Base-by-base conservation (phyloP, 2,888 invertebrate genomes). In the Bellardia pandia region DNA sequence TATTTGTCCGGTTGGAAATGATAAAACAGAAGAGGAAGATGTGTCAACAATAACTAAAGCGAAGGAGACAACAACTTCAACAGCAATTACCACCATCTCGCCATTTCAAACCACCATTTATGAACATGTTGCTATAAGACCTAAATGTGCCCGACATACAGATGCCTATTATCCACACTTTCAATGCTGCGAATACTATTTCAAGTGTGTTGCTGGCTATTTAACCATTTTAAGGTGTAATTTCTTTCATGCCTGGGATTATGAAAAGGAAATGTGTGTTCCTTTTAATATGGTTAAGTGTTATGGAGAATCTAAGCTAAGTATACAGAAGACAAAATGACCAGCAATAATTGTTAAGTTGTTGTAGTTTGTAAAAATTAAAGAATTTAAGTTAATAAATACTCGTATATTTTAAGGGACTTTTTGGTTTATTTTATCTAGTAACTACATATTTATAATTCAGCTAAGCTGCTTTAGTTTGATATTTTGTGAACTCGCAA, bases 141-240 rank as follows among this genome's bases (percentile, higher is more conserved):
- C 88, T 13, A 48, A 62, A 4, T 89, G 88, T 53, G 37, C 62
- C 40, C 74, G 74, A 9, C 9, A 75, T 0, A 11, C 8, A 1
- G 89, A 90, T 82, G 89, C 88, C 16, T 90, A 88, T 64, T 89
- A 90, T 88, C 89, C 91, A 1, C 91, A 92, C 88, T 88, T 89
- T 2, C 71, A 90, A 37, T 91, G 90, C 33, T 92, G 92, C 80
- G 92, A 92, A 74, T 92, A 92, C 69, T 92, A 90, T 76, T 92
- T 91, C 62, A 90, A 89, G 42, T 92, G 92, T 86, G 75, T 90
- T 33, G 69, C 86, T 16, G 92, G 92, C 2, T 92, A 87, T 62
- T 71, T 92, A 68, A 91, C 90, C 30, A 91, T 92, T 13, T 90
- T 90, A 60, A 90, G 92, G 0, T 92, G 92, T 85, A 90, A 89